A percentile compares a stretch with the other conserved stretches of the same genome.
These are phyloP conservation scores for Elysia chlorotica DNA, from an alignment of 1,140 invertebrate species.

Conservation along the genomic window DNA sequence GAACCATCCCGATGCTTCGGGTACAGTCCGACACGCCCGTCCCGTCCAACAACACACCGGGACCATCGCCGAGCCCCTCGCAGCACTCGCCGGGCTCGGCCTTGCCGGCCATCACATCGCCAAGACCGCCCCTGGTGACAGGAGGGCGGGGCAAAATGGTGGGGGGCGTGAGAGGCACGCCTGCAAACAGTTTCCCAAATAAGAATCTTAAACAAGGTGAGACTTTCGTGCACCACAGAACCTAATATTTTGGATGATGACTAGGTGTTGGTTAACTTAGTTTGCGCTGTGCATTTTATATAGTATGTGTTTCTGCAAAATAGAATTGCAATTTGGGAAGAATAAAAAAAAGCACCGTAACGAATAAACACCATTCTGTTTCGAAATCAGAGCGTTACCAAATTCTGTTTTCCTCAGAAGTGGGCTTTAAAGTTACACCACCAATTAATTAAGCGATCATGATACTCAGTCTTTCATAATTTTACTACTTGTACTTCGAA, in stretches of 20 bases:
- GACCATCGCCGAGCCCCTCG: conserved; percentile 24
- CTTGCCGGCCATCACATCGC: conserved; percentile 8
- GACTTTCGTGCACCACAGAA: not conserved
- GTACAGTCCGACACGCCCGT: conserved; percentile 50
- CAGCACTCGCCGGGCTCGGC: too few species aligned
- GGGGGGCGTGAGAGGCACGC: not conserved
- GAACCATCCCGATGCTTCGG: conserved; percentile 41
- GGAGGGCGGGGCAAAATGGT: not conserved
- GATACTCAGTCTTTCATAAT: too few species aligned
- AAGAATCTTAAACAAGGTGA: conserved; percentile 14
- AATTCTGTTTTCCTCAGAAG: too few species aligned
- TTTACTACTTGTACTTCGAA: too few species aligned
- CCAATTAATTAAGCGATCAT: too few species aligned
- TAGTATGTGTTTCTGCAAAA: not conserved
- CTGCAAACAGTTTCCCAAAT: conserved; percentile 12
- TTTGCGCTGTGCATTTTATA: too few species aligned
- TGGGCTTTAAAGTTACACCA: too few species aligned
- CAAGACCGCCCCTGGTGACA: not conserved
- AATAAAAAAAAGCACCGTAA: too few species aligned
- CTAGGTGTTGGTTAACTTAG: not conserved
- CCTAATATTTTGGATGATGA: not conserved
- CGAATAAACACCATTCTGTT: too few species aligned
- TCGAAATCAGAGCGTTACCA: too few species aligned
- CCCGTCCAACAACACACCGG: conserved; percentile 37
- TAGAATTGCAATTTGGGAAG: too few species aligned